These are phyloP conservation scores for Propithecus perrieri DNA, from an alignment of 2,797 vertebrate genomes.

Conservation along the genomic window DNA sequence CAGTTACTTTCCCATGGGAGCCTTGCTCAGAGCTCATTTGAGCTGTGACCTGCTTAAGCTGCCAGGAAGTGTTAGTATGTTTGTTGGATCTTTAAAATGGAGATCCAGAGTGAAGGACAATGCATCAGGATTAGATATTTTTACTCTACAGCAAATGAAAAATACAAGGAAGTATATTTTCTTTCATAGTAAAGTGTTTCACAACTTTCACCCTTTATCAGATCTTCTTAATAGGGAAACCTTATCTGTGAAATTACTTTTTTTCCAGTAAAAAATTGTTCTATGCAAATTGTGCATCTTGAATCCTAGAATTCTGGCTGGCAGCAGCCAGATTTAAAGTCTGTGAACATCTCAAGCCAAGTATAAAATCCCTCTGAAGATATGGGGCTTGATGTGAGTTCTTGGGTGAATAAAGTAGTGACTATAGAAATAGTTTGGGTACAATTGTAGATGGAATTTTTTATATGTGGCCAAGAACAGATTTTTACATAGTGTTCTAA, in stretches of 20 bases:
- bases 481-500: background rate
- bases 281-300: conserved; percentile 35
- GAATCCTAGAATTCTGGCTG: conserved; percentile 61
- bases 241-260: conserved; percentile 60
- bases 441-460: conserved; percentile 26
- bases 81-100: conserved; percentile 80
- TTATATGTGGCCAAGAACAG: background rate
- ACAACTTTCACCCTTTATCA: conserved; percentile 63
- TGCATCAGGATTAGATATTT: conserved; percentile 74
- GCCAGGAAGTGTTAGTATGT: conserved; percentile 83
- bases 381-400: background rate
- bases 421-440: background rate
- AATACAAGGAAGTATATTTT: conserved; percentile 60
- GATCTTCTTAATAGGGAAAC: conserved; percentile 68
- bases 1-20: conserved; percentile 80
- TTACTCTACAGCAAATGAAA: conserved; percentile 72
- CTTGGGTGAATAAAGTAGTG: conserved; percentile 16
- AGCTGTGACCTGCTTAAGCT: conserved; percentile 85
- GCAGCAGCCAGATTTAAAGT: conserved; percentile 42
- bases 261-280: conserved; percentile 47
- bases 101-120: conserved; percentile 81
- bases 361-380: conserved; percentile 41
- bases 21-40: conserved; percentile 81
- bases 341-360: conserved; percentile 41
- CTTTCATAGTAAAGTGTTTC: conserved; percentile 44